These are phyloP conservation scores for Zaprionus vittiger DNA, from an alignment of 1,140 invertebrate species.

Conservation along the genomic window DNA sequence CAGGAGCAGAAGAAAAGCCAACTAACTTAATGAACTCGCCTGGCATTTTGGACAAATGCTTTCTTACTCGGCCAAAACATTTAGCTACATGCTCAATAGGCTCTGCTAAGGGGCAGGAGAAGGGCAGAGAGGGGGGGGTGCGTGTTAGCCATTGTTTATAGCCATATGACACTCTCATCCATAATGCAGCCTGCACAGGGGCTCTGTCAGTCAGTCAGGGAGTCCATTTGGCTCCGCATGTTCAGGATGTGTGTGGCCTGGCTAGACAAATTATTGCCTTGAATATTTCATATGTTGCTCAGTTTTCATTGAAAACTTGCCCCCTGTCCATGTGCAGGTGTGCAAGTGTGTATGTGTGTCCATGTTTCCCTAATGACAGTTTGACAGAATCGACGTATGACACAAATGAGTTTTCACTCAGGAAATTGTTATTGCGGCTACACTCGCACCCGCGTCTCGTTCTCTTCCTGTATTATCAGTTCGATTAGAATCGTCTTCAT, in stretches of 20 bases:
- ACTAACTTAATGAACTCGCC: conserved; percentile 9
- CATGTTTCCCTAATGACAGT: conserved; percentile 33
- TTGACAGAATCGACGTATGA: conserved; percentile 44
- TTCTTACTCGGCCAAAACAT: conserved; percentile 18
- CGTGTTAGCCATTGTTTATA: background rate
- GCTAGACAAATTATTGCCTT: conserved; percentile 32
- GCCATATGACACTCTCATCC: conserved; percentile 32
- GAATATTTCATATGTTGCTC: conserved; percentile 35
- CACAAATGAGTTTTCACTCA: conserved; percentile 41
- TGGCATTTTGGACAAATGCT: conserved; percentile 42
- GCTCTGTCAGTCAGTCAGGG: background rate
- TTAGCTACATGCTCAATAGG: conserved; percentile 59
- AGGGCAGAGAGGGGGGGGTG: background rate
- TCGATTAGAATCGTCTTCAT: conserved; percentile 5
- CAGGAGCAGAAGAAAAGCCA: background rate
- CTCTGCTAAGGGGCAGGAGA: background rate
- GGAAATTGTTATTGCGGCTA: conserved; percentile 11
- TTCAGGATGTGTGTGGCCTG: conserved; percentile 19
- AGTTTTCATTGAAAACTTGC: conserved; percentile 27
- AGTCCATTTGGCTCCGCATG: conserved; percentile 16
- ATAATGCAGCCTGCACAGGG: conserved; percentile 31
- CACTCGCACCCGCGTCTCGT: background rate
- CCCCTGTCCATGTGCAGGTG: background rate
- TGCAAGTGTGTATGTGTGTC: background rate
- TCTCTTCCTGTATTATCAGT: background rate